A percentile compares a stretch with the other conserved stretches of the same genome.
Evolutionary conservation across 2,797 vertebrate genomes (phyloP).

Genomic region (Pelodytes ibericus): DNA sequence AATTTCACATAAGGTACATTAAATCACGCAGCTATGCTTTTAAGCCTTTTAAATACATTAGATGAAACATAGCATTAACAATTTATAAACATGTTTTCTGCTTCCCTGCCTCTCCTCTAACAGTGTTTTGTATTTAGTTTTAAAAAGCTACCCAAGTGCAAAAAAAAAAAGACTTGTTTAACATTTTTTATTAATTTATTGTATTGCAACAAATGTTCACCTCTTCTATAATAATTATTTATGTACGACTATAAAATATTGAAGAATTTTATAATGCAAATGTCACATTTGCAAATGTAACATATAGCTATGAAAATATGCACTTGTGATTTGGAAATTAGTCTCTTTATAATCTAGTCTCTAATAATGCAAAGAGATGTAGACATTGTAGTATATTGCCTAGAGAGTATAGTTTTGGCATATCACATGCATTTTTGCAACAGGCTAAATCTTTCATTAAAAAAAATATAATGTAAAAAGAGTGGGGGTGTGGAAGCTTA

Average conservation of each 20-base stretch:
- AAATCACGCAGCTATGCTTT: conserved; percentile 42
- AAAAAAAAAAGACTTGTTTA: conserved; percentile 34
- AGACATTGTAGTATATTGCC: too few relatives aligned
- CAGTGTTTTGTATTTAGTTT: conserved; percentile 4
- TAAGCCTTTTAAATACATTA: conserved; percentile 44
- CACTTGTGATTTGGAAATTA: too few relatives aligned
- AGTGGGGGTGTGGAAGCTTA: too few relatives aligned
- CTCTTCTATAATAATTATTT: neutral
- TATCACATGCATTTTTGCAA: too few relatives aligned
- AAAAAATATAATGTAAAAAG: too few relatives aligned
- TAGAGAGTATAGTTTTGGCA: too few relatives aligned
- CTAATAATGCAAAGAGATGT: too few relatives aligned
- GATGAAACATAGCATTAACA: conserved; percentile 50
- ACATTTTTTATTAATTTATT: neutral
- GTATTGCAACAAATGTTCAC: neutral
- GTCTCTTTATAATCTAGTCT: too few relatives aligned
- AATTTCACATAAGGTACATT: conserved; percentile 42
- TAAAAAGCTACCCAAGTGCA: neutral
- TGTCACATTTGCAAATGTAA: too few relatives aligned
- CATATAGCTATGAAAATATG: too few relatives aligned
- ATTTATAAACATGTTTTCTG: conserved; percentile 47
- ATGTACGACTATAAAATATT: neutral
- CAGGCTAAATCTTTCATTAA: too few relatives aligned
- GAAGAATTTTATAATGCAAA: neutral
- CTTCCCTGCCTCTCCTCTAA: conserved; percentile 21